Percentiles rank a stretch among this genome's conserved stretches.
phyloP scores from a whole-genome alignment of 2,113 vertebrate species.

The Salvelinus sp. region DNA sequence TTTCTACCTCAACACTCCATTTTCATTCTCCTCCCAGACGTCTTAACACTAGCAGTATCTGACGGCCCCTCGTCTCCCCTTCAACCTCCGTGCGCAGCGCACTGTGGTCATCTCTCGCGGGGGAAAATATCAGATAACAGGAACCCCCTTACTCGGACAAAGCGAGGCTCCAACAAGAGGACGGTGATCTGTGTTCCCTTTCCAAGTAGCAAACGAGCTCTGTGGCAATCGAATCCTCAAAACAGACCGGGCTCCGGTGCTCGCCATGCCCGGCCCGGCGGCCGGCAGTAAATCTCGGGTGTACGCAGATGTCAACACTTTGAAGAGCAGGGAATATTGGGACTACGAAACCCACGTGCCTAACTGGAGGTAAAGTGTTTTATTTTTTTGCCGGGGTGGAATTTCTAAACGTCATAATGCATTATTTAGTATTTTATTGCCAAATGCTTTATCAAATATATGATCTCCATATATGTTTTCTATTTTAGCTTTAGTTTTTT shows the following conservation, averaged over 20 bases:
- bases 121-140: neutral
- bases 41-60: constrained; percentile 22
- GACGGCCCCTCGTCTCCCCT: constrained; percentile 10
- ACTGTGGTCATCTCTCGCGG: constrained; percentile 1
- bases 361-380: constrained; percentile 88
- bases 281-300: constrained; percentile 94
- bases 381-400: neutral
- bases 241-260: constrained; percentile 65
- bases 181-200: neutral
- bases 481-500: neutral
- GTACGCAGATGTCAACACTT: constrained; percentile 95
- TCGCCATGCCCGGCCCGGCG: constrained; percentile 95
- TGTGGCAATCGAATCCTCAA: constrained; percentile 16
- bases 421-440: neutral
- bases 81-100: constrained; percentile 19
- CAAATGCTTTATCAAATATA: neutral
- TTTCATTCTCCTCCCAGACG: constrained; percentile 21
- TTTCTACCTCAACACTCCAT: constrained; percentile 63
- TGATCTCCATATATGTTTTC: neutral
- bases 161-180: neutral
- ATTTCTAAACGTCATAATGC: neutral
- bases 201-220: constrained; percentile 12
- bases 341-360: constrained; percentile 95
- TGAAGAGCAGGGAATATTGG: constrained; percentile 97
- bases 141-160: constrained; percentile 9